phyloP scores from a whole-genome alignment of 37 sponge, comb jelly and placozoan species.

The Amphimedon queenslandica region DNA sequence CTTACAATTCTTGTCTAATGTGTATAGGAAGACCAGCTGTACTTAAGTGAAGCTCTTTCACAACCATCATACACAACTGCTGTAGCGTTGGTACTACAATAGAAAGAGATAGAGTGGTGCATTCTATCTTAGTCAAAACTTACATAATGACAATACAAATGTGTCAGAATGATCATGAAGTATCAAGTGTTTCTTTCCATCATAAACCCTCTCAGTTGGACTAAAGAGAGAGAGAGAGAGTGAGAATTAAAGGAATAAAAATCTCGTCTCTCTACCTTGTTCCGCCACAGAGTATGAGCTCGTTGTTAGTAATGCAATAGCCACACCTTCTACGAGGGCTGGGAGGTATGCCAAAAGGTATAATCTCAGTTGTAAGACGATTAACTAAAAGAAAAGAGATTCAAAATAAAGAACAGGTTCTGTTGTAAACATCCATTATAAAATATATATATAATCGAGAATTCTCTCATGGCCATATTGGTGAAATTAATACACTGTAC shows the following conservation, averaged over 20 bases:
- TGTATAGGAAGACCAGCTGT: not conserved
- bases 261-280: slow-evolving; percentile 29
- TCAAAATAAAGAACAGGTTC: not conserved
- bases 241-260: not conserved
- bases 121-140: slow-evolving; percentile 10
- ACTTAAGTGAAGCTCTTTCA: not conserved
- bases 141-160: slow-evolving; percentile 41
- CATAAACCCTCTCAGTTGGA: slow-evolving; percentile 2
- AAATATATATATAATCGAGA: too few relatives aligned
- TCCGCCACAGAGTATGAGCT: slow-evolving; percentile 59
- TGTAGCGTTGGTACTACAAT: not conserved
- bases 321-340: slow-evolving; percentile 52
- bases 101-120: not conserved
- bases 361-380: slow-evolving; percentile 38
- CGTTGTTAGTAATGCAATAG: slow-evolving; percentile 39
- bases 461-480: too few relatives aligned
- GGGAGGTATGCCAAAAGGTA: slow-evolving; percentile 45
- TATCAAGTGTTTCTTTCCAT: slow-evolving; percentile 19
- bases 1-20: not conserved
- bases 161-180: slow-evolving; percentile 49
- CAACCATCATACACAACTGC: not conserved
- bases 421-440: too few relatives aligned
- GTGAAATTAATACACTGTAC: too few relatives aligned
- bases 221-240: slow-evolving; percentile 8
- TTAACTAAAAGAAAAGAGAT: not conserved